A percentile compares a stretch with the other conserved stretches of the same genome.
Evolutionary conservation across 2,888 invertebrate species (phyloP).

Genomic region (Molanna angustata): DNA sequence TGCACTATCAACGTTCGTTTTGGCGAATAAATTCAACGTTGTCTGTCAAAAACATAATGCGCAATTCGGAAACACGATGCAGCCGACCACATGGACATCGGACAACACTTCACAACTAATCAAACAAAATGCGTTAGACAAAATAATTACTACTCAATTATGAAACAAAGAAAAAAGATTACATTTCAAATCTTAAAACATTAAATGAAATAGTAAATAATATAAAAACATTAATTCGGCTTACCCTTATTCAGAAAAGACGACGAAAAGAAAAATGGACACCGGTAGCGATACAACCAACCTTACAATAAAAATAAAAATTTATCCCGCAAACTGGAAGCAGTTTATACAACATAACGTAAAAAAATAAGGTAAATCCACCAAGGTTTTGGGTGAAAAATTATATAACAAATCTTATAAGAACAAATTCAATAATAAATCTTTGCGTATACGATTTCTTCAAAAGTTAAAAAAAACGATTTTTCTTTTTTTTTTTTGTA

Average conservation of each 20-base stretch:
- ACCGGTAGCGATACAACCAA: conserved; percentile 20
- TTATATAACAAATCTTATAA: no score
- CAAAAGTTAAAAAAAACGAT: no score
- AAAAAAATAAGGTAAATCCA: no score
- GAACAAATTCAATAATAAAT: no score
- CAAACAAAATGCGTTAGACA: conserved; percentile 8
- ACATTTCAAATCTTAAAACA: conserved; percentile 1
- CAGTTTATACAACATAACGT: no score
- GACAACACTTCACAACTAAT: conserved; percentile 11
- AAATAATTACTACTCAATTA: neutral
- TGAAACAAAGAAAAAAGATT: conserved; percentile 4
- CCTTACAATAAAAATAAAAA: no score
- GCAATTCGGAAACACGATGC: conserved; percentile 47
- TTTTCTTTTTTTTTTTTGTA: no score
- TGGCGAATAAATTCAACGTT: no score
- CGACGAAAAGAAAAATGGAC: conserved; percentile 24
- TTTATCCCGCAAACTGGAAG: no score
- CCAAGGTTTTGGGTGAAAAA: no score
- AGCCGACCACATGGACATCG: conserved; percentile 49
- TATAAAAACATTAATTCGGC: conserved; percentile 1
- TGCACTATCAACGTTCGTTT: no score
- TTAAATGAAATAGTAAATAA: conserved; percentile 1
- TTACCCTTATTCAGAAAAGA: conserved; percentile 19
- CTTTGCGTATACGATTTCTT: no score
- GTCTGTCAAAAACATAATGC: conserved; percentile 46